phyloP scores from a whole-genome alignment of 2,888 invertebrate genomes.

The Cantharis flavilabris region DNA sequence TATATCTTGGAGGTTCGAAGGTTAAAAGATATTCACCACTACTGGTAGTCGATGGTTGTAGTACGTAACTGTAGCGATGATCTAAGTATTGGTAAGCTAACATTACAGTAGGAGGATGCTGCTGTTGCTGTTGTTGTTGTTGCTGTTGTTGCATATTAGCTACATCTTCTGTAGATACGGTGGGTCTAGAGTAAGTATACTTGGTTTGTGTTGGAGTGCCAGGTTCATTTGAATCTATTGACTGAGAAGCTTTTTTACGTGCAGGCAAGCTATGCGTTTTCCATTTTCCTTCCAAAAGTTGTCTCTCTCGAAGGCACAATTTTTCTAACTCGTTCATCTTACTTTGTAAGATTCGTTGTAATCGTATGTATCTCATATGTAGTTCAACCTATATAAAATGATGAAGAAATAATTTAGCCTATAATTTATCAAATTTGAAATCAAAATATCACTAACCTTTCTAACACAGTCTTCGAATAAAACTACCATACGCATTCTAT shows the following conservation, averaged over 20 bases:
- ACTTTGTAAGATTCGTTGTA: slow-evolving; percentile 81
- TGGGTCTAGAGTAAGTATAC: slow-evolving; percentile 72
- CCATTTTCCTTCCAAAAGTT: slow-evolving; percentile 84
- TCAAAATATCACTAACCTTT: slow-evolving; percentile 65
- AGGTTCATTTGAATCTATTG: slow-evolving; percentile 57
- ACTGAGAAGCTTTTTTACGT: slow-evolving; percentile 75
- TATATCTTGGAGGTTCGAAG: slow-evolving; percentile 68
- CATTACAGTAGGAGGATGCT: slow-evolving; percentile 50
- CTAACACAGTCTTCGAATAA: slow-evolving; percentile 95
- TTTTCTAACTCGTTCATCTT: slow-evolving; percentile 86
- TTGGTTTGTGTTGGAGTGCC: slow-evolving; percentile 59
- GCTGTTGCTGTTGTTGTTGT: slow-evolving; percentile 39
- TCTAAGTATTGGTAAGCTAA: slow-evolving; percentile 66
- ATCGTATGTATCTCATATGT: slow-evolving; percentile 89
- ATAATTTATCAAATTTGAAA: not conserved
- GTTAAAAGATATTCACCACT: slow-evolving; percentile 76
- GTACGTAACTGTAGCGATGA: slow-evolving; percentile 72
- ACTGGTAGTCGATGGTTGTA: slow-evolving; percentile 67
- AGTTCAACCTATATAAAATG: slow-evolving; percentile 70
- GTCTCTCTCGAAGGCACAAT: slow-evolving; percentile 78
- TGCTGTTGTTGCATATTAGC: slow-evolving; percentile 53
- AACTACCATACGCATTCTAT: slow-evolving; percentile 93
- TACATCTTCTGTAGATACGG: slow-evolving; percentile 82
- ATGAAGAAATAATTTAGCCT: not conserved
- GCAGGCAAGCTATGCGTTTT: slow-evolving; percentile 89